Percentiles rank a stretch among this genome's conserved stretches.
Conservation (phyloP, 64 coral and sea anemone species). For the Dendrophyllia cribrosa region DNA sequence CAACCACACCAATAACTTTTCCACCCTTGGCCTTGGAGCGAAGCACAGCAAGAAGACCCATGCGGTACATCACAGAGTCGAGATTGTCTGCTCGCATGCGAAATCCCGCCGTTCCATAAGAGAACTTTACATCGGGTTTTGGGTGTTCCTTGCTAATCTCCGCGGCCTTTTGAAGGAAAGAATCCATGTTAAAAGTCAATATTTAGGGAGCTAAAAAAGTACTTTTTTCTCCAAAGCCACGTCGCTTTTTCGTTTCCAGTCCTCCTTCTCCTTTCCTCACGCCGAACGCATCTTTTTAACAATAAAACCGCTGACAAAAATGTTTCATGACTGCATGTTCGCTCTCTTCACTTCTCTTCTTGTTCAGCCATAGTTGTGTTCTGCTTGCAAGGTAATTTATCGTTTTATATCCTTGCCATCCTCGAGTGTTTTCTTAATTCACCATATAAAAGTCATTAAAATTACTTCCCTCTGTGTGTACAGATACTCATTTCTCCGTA, state of each 20-base stretch:
- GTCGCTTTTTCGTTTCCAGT: constrained; percentile 17
- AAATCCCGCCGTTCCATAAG: constrained; percentile 97
- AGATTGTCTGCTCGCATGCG: constrained; percentile 67
- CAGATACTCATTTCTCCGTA: not conserved
- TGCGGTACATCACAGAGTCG: constrained; percentile 96
- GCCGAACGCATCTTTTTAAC: not conserved
- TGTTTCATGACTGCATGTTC: constrained; percentile 28
- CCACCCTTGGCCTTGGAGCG: constrained; percentile 86
- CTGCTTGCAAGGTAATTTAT: not conserved
- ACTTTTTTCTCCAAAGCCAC: not conserved
- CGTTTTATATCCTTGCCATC: constrained; percentile 22
- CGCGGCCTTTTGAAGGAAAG: constrained; percentile 63
- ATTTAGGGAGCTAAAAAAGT: not conserved
- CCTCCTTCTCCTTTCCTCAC: not conserved
- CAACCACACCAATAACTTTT: constrained; percentile 83
- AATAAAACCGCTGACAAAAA: constrained; percentile 49
- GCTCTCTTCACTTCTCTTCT: constrained; percentile 49
- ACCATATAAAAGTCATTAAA: not conserved
- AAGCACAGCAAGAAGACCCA: constrained; percentile 91
- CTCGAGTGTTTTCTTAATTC: not conserved
- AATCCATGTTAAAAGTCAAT: constrained; percentile 52
- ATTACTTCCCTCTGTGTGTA: not conserved
- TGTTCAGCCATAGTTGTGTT: constrained; percentile 52
- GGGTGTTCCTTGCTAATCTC: constrained; percentile 75
- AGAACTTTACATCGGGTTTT: constrained; percentile 79